Percentiles rank a stretch among this genome's conserved stretches.
Evolutionary conservation across 2,888 invertebrate species (phyloP).

Genomic region (Poecilobothrus nobilitatus): DNA sequence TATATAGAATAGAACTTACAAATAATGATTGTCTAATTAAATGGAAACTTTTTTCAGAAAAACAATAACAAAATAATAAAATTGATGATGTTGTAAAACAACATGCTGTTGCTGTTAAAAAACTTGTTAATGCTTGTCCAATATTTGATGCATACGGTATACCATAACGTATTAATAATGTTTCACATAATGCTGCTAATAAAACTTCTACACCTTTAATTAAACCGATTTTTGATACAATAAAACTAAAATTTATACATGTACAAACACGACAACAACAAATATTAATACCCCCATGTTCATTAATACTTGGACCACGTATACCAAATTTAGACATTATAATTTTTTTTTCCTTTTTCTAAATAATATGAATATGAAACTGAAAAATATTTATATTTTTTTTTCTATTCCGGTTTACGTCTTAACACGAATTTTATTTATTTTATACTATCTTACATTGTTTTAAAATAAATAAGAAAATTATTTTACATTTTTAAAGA

Average conservation of each 20-base stretch:
- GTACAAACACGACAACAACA: constrained; percentile 70
- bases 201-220: constrained; percentile 67
- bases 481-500: not conserved
- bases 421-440: not conserved
- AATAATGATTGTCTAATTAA: constrained; percentile 73
- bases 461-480: too few relatives aligned
- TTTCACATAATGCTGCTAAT: constrained; percentile 73
- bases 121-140: constrained; percentile 71
- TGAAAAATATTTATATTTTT: not conserved
- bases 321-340: constrained; percentile 36
- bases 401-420: not conserved
- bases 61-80: constrained; percentile 65
- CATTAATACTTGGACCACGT: constrained; percentile 34
- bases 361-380: too few relatives aligned
- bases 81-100: constrained; percentile 70
- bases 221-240: constrained; percentile 62
- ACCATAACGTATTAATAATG: constrained; percentile 69
- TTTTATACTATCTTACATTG: not conserved
- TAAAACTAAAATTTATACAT: constrained; percentile 67
- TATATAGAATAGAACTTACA: constrained; percentile 51
- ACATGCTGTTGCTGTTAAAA: constrained; percentile 70
- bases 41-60: constrained; percentile 67
- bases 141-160: constrained; percentile 61
- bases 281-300: constrained; percentile 53
- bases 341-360: not conserved